Evolutionary conservation across 92 coral and sea anemone genomes (phyloP), one percentile per base, ranked within the genome.

Genomic region (Parazoanthus darwini): DNA sequence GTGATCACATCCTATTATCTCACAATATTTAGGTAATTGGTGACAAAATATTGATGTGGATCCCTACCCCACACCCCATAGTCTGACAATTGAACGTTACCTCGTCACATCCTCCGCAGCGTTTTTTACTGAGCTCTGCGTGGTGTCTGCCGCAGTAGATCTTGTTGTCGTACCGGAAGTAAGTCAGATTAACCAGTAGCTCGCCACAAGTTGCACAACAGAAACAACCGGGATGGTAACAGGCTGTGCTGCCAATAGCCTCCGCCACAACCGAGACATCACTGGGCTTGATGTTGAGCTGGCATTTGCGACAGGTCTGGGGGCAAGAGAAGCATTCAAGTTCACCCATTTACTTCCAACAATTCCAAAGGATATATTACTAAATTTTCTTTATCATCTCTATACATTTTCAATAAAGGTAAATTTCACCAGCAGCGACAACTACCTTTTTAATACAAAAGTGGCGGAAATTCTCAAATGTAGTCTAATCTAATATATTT

Each of bases 91-190:
- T 18, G n/a, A 35, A n/a, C 66, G 80, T 91, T 78, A 97, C 99
- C 98, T 97, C 99, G 36, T 97, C 99, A 86, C 99, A 97, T 8
- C 98, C 99, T 66, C 92, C 95, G 74, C 99, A 97, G n/a, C 99
- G 94, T 84, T 94, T 93, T 72, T 93, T 94, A 75, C 94, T 86
- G 70, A 95, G 93, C 74, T 97, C 99, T 33, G 99, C 99, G 58
- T 95, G 98, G 74, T 97, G 99, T 29, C 99, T 90, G 48, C 97
- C 99, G 54, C 99, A 97, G 92, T 97, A 97, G 37, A 97, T 89
- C 90, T 95, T 94, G 91, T 95, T 94, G 37, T 94, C 98, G 79
- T 92, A 88, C 66, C 89, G 94, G 82, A 78, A 95, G 77, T 97
- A 97, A 50, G 92, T 90, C 86, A 97, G 90, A 63, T 97, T 94